Percentiles rank a stretch among this genome's conserved stretches.
Evolutionary conservation across 2,113 vertebrate species (phyloP).

Genomic region (Aegithalos caudatus): DNA sequence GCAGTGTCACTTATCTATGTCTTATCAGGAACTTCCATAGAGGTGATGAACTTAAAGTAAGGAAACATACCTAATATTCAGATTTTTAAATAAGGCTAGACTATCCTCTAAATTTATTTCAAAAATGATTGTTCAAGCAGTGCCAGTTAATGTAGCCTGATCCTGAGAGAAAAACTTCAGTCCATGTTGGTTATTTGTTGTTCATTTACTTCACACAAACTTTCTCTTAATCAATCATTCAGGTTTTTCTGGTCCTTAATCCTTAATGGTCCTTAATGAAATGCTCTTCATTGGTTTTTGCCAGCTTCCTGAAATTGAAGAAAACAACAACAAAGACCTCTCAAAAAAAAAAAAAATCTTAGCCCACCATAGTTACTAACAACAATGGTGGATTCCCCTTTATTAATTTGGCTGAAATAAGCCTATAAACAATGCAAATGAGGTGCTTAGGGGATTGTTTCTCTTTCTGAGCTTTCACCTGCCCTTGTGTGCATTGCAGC

Average conservation of each 20-base stretch:
- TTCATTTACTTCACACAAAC: background rate
- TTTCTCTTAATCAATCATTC: background rate
- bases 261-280: background rate
- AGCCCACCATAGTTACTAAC: background rate
- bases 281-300: background rate
- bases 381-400: fast-evolving
- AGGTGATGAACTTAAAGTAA: background rate
- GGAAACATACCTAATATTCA: background rate
- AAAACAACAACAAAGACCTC: background rate
- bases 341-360: background rate
- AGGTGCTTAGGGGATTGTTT: background rate
- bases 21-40: background rate
- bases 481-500: background rate
- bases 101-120: background rate
- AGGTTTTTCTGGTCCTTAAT: background rate
- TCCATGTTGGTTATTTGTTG: background rate
- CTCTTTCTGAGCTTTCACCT: background rate
- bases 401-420: background rate
- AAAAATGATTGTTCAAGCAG: background rate
- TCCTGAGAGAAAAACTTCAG: background rate
- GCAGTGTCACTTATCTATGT: background rate
- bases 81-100: background rate
- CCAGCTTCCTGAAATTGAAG: background rate
- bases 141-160: background rate
- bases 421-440: background rate